These are phyloP conservation scores for Hyperopisus bebe DNA, from an alignment of 2,113 vertebrate species.

Conservation along the genomic window DNA sequence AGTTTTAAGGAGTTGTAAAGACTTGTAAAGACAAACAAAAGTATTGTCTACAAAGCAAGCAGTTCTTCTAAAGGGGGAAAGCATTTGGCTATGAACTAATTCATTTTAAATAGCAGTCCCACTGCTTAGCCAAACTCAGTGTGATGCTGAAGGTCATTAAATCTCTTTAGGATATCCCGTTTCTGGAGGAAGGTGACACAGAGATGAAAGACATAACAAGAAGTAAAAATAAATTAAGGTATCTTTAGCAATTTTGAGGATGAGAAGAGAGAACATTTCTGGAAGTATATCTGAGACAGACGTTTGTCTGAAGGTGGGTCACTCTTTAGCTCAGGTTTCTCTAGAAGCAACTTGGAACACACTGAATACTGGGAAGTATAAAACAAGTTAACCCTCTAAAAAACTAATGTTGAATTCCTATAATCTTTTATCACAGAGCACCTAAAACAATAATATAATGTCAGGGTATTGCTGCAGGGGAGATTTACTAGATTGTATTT, in stretches of 20 bases:
- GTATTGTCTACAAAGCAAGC: not conserved
- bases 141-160: not conserved
- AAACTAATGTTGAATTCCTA: not conserved
- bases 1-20: not conserved
- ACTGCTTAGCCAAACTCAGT: not conserved
- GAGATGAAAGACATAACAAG: not conserved
- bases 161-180: not conserved
- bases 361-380: not conserved
- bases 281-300: not conserved
- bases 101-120: not conserved
- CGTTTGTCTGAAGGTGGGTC: not conserved
- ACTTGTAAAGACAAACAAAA: too few species aligned
- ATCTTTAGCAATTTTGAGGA: not conserved
- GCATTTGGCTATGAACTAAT: not conserved
- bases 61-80: not conserved
- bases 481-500: not conserved
- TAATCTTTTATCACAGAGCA: not conserved
- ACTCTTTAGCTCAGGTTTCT: not conserved
- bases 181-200: not conserved
- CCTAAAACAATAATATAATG: not conserved
- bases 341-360: not conserved
- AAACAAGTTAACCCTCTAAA: not conserved
- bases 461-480: not conserved
- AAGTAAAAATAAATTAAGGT: not conserved
- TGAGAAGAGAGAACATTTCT: not conserved